Percentiles rank a stretch among this genome's conserved stretches.
Evolutionary conservation across 2,797 vertebrate genomes (phyloP).

Genomic region (Dipus sagitta): DNA sequence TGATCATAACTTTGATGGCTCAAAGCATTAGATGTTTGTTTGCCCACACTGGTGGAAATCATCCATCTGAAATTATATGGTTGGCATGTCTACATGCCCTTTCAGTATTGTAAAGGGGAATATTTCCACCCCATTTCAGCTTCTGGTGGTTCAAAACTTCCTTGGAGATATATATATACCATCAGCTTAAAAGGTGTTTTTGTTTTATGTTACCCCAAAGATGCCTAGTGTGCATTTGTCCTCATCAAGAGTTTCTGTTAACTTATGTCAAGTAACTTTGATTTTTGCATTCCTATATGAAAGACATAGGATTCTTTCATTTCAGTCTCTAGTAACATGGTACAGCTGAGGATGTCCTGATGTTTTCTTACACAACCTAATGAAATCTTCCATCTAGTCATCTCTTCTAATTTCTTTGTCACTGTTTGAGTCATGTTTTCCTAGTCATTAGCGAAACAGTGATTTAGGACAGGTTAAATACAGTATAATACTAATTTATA

Average conservation of each 20-base stretch:
- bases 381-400: not conserved
- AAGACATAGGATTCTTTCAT: not conserved
- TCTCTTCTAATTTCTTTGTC: not conserved
- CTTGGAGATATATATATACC: not conserved
- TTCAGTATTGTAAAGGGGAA: not conserved
- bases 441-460: not conserved
- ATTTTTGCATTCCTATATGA: not conserved
- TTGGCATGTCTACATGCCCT: not conserved
- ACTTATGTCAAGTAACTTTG: not conserved
- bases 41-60: not conserved
- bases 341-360: not conserved
- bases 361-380: not conserved
- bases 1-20: not conserved
- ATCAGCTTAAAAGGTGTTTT: constrained; percentile 34
- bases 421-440: not conserved
- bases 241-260: not conserved
- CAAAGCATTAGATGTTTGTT: not conserved
- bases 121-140: not conserved
- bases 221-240: not conserved
- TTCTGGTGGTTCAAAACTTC: not conserved
- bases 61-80: not conserved
- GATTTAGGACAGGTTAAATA: not conserved
- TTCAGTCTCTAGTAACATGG: not conserved
- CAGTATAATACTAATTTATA: not conserved
- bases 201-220: not conserved